Percentiles rank a stretch among this genome's conserved stretches.
Conservation (phyloP, 2,113 vertebrate species). For the Onychostruthus taczanowskii region DNA sequence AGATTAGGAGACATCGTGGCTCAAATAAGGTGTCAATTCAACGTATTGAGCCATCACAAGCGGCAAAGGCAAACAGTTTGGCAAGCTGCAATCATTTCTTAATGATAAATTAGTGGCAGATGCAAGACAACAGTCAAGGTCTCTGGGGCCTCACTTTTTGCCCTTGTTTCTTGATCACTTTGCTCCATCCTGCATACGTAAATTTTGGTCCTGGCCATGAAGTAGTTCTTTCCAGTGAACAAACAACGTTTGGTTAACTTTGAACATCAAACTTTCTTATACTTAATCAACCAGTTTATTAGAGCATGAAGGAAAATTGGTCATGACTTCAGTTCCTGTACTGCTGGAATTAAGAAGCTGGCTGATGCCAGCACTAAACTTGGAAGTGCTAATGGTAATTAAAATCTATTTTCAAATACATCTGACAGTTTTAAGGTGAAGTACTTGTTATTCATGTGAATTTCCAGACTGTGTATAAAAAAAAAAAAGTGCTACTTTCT, state of each 20-base stretch:
- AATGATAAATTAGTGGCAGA: background rate
- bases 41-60: background rate
- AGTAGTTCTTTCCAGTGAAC: background rate
- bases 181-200: background rate
- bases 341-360: constrained; percentile 55
- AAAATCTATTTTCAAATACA: constrained; percentile 62
- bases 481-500: background rate
- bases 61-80: background rate
- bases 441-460: constrained; percentile 39
- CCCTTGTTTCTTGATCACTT: background rate
- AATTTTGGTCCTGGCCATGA: background rate
- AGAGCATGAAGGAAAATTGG: constrained; percentile 56
- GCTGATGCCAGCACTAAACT: constrained; percentile 44
- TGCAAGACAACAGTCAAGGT: background rate
- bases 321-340: constrained; percentile 49
- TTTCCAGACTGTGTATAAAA: background rate
- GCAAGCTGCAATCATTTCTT: background rate
- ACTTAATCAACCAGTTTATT: constrained; percentile 37
- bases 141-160: background rate
- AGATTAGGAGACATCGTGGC: background rate
- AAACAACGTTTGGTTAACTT: constrained; percentile 11
- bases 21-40: background rate
- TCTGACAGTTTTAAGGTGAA: constrained; percentile 56
- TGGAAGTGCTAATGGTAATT: constrained; percentile 65
- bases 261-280: constrained; percentile 41